phyloP scores from a whole-genome alignment of 2,888 invertebrate species.

The Lydus trimaculatus region DNA sequence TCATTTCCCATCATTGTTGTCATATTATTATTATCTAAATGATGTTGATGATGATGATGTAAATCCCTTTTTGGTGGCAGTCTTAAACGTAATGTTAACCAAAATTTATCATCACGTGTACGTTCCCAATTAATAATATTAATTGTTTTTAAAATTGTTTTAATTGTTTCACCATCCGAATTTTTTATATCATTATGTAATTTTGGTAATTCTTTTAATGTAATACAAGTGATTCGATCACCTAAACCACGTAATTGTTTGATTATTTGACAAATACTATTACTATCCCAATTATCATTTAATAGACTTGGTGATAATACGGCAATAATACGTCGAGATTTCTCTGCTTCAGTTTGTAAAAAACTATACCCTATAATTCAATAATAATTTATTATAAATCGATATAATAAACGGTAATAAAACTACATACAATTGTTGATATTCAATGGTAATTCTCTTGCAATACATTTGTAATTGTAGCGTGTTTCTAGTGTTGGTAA shows the following conservation, averaged over 20 bases:
- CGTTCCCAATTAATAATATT: conserved; percentile 63
- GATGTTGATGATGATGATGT: conserved; percentile 16
- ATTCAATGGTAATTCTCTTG: conserved; percentile 56
- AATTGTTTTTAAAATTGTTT: conserved; percentile 60
- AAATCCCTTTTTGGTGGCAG: conserved; percentile 64
- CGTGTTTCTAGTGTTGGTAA: conserved; percentile 69
- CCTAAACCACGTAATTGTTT: conserved; percentile 59
- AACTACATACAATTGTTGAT: conserved; percentile 47
- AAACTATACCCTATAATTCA: conserved; percentile 68
- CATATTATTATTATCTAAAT: conserved; percentile 27
- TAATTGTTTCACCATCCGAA: conserved; percentile 63
- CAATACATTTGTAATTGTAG: conserved; percentile 70
- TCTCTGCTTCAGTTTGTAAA: conserved; percentile 63
- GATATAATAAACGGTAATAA: conserved; percentile 17
- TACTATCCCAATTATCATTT: conserved; percentile 61
- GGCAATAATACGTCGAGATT: conserved; percentile 62
- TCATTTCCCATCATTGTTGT: conserved; percentile 24
- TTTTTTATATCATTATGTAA: conserved; percentile 54
- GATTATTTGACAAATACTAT: conserved; percentile 57
- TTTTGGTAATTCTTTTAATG: conserved; percentile 60
- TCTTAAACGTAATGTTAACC: conserved; percentile 70
- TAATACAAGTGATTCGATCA: conserved; percentile 55
- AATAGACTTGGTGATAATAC: conserved; percentile 62
- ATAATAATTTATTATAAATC: conserved; percentile 19
- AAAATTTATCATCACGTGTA: conserved; percentile 63